Percentiles rank a stretch among this genome's conserved stretches.
phyloP scores from a whole-genome alignment of 2,797 vertebrate genomes.

The Eulemur albifrons region DNA sequence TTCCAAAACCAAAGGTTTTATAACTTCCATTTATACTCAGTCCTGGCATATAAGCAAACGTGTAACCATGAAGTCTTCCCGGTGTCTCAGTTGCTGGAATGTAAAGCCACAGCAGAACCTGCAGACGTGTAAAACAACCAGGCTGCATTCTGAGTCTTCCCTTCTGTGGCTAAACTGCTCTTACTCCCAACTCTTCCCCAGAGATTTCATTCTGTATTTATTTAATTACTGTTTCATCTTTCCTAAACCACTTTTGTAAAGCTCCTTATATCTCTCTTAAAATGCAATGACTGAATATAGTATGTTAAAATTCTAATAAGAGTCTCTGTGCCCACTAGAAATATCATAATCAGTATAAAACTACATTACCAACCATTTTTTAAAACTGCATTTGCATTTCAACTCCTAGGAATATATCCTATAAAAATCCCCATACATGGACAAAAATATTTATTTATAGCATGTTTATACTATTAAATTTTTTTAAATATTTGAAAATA shows the following conservation, averaged over 20 bases:
- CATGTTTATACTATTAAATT: neutral
- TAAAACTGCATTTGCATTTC: neutral
- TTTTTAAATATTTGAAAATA: neutral
- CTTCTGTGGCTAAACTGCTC: neutral
- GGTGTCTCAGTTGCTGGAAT: neutral
- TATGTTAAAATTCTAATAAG: neutral
- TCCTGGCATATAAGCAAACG: neutral
- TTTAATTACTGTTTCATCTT: conserved; percentile 10
- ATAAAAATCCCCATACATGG: neutral
- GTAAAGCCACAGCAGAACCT: neutral
- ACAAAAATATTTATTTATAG: neutral
- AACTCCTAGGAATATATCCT: neutral
- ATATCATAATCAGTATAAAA: neutral
- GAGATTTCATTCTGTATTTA: neutral
- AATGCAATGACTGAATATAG: neutral
- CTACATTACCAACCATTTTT: neutral
- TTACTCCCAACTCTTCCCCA: neutral
- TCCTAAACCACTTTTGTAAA: neutral
- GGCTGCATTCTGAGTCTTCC: neutral
- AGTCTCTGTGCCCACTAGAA: neutral
- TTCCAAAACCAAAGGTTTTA: neutral
- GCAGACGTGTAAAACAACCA: neutral
- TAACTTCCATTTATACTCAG: neutral
- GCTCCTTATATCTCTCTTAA: neutral
- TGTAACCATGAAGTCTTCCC: neutral